Percentiles rank a stretch among this genome's conserved stretches.
Evolutionary conservation across 1,140 invertebrate genomes (phyloP).

Genomic region (Linepithema humile): DNA sequence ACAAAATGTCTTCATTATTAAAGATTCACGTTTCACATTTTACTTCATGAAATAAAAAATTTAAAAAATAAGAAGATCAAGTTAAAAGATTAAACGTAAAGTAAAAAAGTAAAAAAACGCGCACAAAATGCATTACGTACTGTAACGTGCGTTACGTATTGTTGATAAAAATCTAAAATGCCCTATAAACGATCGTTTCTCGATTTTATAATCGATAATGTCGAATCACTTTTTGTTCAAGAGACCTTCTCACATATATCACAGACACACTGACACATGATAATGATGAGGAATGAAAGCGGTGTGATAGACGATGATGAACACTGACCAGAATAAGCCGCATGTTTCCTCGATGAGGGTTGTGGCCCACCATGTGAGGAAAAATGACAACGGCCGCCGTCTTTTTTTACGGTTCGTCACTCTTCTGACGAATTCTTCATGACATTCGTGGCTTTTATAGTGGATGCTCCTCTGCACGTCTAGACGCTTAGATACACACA

Average conservation of each 20-base stretch:
- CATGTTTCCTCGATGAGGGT: constrained; percentile 58
- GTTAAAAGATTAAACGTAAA: too few species aligned
- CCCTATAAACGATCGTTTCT: neutral
- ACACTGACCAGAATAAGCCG: constrained; percentile 75
- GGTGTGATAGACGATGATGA: neutral
- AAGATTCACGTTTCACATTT: neutral
- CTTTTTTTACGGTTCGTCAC: constrained; percentile 70
- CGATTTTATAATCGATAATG: neutral
- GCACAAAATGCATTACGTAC: neutral
- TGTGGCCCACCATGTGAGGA: constrained; percentile 32
- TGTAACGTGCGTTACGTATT: neutral
- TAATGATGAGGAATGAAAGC: neutral
- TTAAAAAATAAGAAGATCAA: too few species aligned
- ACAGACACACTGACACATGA: constrained; percentile 39
- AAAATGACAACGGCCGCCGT: constrained; percentile 61
- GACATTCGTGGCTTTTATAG: constrained; percentile 75
- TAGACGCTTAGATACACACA: constrained; percentile 59
- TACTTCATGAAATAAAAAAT: too few species aligned
- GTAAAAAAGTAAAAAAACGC: neutral
- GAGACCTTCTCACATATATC: constrained; percentile 5
- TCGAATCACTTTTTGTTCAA: constrained; percentile 19
- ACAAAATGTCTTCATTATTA: too few species aligned
- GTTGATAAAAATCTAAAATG: neutral
- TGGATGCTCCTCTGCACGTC: constrained; percentile 59
- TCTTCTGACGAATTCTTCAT: constrained; percentile 73